Percentiles rank a stretch among this genome's conserved stretches.
Evolutionary conservation across 2,888 invertebrate species (phyloP).

Genomic region (Tupiocoris notatus): DNA sequence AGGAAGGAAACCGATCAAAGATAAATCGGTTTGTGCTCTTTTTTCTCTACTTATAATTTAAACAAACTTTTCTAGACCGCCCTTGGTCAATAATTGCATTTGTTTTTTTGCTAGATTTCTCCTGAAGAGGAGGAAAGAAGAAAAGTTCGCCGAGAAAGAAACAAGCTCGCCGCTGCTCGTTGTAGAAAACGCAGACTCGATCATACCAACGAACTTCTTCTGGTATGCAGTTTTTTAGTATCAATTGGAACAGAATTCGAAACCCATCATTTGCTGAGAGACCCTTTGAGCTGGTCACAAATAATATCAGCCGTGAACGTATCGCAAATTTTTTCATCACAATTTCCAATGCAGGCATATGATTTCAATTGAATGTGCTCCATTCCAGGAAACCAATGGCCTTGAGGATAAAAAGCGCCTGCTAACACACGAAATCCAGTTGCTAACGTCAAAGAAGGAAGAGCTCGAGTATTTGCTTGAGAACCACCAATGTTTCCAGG

Average conservation of each 20-base stretch:
- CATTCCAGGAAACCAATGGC: conserved; percentile 74
- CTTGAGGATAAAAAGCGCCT: conserved; percentile 76
- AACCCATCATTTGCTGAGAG: too few relatives aligned
- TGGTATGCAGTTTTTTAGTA: conserved; percentile 52
- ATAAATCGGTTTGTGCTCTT: conserved; percentile 54
- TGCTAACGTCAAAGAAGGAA: conserved; percentile 71
- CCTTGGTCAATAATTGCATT: too few relatives aligned
- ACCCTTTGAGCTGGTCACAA: too few relatives aligned
- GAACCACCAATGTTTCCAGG: conserved; percentile 74
- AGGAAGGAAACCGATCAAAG: conserved; percentile 64
- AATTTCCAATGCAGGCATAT: too few relatives aligned
- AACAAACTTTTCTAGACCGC: too few relatives aligned
- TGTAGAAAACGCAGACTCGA: conserved; percentile 95
- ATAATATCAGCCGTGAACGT: too few relatives aligned
- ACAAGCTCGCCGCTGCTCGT: conserved; percentile 95
- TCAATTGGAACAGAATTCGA: too few relatives aligned
- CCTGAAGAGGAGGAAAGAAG: conserved; percentile 93
- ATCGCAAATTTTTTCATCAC: too few relatives aligned
- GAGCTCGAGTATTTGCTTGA: conserved; percentile 69
- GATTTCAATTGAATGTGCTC: too few relatives aligned
- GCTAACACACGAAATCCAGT: conserved; percentile 78
- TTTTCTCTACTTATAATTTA: too few relatives aligned
- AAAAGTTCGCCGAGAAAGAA: conserved; percentile 83
- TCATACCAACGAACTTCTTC: conserved; percentile 86
- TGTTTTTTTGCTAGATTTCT: conserved; percentile 58